Percentiles rank a stretch among this genome's conserved stretches.
These are phyloP conservation scores for Leucosticte australis DNA, from an alignment of 2,113 vertebrate genomes.

Conservation along the genomic window DNA sequence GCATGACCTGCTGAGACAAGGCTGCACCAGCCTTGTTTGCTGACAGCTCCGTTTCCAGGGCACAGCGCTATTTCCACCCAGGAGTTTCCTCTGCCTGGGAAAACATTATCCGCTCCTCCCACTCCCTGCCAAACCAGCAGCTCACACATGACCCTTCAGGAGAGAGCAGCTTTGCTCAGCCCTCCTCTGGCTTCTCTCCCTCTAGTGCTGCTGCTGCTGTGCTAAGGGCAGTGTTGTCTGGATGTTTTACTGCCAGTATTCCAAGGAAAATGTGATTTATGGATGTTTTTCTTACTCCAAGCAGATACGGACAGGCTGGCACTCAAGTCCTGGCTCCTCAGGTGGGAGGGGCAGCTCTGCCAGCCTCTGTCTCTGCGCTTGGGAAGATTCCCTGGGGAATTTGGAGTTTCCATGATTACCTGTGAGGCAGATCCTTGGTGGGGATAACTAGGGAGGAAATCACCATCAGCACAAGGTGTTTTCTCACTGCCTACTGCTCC, in stretches of 20 bases:
- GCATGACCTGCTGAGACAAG: neutral
- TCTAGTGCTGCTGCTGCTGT: neutral
- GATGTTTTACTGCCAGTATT: neutral
- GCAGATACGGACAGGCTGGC: neutral
- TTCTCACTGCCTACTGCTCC: rapidly evolving
- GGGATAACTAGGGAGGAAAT: neutral
- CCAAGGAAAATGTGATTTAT: neutral
- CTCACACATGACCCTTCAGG: neutral
- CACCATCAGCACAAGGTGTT: neutral
- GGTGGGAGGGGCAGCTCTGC: neutral
- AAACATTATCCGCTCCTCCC: slow-evolving; percentile 7
- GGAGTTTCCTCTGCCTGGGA: slow-evolving; percentile 3
- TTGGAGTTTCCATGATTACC: neutral
- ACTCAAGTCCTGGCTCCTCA: neutral
- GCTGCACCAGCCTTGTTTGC: neutral
- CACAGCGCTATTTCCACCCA: neutral
- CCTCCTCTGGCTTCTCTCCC: neutral
- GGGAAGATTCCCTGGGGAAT: neutral
- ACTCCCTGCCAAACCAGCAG: neutral
- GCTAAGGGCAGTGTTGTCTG: neutral
- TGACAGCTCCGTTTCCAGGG: neutral
- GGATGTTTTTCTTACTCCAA: neutral
- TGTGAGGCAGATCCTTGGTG: neutral
- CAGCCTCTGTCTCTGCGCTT: rapidly evolving
- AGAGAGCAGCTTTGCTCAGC: neutral